Base-by-base conservation (phyloP, 2,797 vertebrate genomes). In the Enteromius paludinosus region DNA sequence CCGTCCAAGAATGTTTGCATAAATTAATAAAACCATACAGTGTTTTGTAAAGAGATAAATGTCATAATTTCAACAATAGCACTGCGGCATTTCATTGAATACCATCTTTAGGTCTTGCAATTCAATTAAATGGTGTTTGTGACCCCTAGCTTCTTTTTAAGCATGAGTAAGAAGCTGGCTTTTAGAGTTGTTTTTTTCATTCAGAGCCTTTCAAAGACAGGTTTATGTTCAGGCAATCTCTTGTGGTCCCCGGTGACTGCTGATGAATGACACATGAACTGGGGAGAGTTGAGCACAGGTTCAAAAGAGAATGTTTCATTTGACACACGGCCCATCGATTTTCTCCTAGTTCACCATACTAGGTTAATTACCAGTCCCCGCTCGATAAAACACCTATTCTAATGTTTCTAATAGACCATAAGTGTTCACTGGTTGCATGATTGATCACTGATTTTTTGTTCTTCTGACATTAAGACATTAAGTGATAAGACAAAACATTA, bases 271-370 rank as follows among this genome's bases (percentile, higher is more conserved):
- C 71, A 73, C 38, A 56, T 81, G 61, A 83, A 64, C 61, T 25
- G 66, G 10, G 20, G 28, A 43, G 49, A 41, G 18, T 59, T 73
- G 76, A 47, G 23, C 4, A 18, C 38, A n/a, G 62, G 30, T 52
- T 80, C 56, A 56, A 69, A 70, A 47, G 56, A 20, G 70, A 62
- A 49, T 10, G 35, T 30, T 69, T 83, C 14, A 49, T 54, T 75
- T 81, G 85, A 79, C 79, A 85, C 77, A 47, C 70, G 79, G 77
- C 41, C 65, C 28, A 87, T 89, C 80, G 77, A 89, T 89, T 89
- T 81, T 47, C 78, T 81, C 43, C 35, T 78, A 82, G 81, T 75
- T 83, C 72, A 84, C 73, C 49, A 84, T 78, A 64, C 77, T 49
- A 73, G 49, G 79, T 84, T 87, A 86, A 87, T 87, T 86, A 87